Base-by-base conservation (phyloP, 2,888 invertebrate species). In the Morpho deidamia region DNA sequence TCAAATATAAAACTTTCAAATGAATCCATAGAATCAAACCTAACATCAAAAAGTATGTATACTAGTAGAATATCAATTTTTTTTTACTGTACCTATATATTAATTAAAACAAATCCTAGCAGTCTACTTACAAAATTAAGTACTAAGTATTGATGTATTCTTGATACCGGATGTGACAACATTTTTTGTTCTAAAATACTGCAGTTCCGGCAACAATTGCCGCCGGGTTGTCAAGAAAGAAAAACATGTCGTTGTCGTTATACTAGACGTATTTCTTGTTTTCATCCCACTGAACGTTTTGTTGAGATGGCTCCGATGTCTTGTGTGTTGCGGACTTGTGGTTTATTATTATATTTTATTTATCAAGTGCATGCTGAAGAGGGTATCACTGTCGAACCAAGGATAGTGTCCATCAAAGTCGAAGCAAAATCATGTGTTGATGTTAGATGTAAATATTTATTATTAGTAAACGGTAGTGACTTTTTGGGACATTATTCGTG, bases 251-350 rank as follows among this genome's bases (percentile, higher is more conserved):
- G 77, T 61, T 73, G 59, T 72, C 70, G 60, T 53, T 63, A 57
- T 58, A 64, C 62, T 66, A 63, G 61, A 39, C 35, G 35, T 8
- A 64, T 64, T 61, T 62, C 59, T 69, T 70, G 70, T 78, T 79
- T 78, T 74, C 66, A 69, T 75, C 76, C 68, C 60, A 59, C 63
- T 65, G 69, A 66, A 72, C 64, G 64, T 61, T 59, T 55, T 58
- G 52, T 61, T 61, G 81, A 81, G 79, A 89, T 88, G 88, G 78
- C 80, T 71, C 65, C 69, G 72, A 68, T 73, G 66, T 63, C 62
- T 46, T 78, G 69, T 70, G 67, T 80, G 66, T 69, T 84, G 68
- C 89, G 89, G 90, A 89, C 89, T 89, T 88, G 88, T 86, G 79
- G 86, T 68, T 77, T 85, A 82, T 65, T 83, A 53, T 59, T 83